Conservation (phyloP, 2,797 vertebrate species). For the Acrocephalus scirpaceus region DNA sequence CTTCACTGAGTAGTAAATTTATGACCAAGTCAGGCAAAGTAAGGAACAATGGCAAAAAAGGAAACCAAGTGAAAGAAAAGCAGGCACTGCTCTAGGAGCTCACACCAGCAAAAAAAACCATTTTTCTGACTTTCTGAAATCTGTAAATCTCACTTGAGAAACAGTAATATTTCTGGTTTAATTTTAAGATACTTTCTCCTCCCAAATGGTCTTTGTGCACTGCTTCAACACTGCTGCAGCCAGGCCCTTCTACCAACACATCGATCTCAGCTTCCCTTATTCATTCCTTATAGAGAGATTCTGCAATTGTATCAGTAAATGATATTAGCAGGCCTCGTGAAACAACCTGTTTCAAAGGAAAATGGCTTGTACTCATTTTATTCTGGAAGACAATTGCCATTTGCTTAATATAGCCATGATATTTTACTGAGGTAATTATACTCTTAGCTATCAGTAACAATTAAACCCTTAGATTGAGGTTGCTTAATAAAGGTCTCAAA, state of each 20-base stretch:
- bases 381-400: conserved; percentile 78
- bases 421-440: conserved; percentile 82
- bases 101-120: neutral
- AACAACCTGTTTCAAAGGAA: conserved; percentile 68
- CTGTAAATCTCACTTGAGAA: neutral
- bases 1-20: neutral
- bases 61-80: neutral
- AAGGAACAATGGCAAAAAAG: neutral
- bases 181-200: neutral
- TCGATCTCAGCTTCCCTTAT: neutral
- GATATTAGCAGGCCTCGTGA: neutral
- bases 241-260: neutral
- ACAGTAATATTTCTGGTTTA: neutral
- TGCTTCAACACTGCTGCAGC: neutral
- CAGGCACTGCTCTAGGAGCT: neutral
- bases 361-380: conserved; percentile 71
- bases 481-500: conserved; percentile 77
- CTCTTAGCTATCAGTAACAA: conserved; percentile 82
- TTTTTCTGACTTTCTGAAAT: neutral
- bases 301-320: conserved; percentile 6
- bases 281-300: conserved; percentile 5
- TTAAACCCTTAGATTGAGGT: conserved; percentile 76
- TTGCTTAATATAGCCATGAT: conserved; percentile 82
- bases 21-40: neutral
- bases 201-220: neutral